phyloP scores from a whole-genome alignment of 1,140 invertebrate species.

The Penaeus japonicus region DNA sequence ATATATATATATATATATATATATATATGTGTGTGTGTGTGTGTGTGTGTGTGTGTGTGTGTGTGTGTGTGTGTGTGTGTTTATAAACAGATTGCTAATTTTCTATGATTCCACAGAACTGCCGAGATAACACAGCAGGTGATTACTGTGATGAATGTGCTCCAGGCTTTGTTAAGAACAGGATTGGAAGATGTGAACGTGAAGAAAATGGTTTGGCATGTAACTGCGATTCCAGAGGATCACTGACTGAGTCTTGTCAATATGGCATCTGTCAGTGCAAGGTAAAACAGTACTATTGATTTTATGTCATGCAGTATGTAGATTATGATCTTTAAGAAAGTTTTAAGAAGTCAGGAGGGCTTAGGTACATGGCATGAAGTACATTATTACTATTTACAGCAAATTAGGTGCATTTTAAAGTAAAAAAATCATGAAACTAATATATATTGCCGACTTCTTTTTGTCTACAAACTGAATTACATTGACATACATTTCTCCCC shows the following conservation, averaged over 20 bases:
- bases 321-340: too few relatives aligned
- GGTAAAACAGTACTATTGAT: conserved; percentile 62
- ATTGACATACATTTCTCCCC: background rate
- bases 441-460: too few relatives aligned
- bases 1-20: too few relatives aligned
- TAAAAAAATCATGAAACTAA: too few relatives aligned
- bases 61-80: too few relatives aligned
- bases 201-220: conserved; percentile 61
- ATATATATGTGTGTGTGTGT: too few relatives aligned
- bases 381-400: too few relatives aligned
- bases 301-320: background rate
- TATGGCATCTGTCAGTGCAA: conserved; percentile 74
- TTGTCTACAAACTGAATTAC: background rate
- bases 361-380: too few relatives aligned
- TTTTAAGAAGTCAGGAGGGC: too few relatives aligned
- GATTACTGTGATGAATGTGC: conserved; percentile 83
- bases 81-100: too few relatives aligned
- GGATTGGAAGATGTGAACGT: conserved; percentile 64
- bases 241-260: conserved; percentile 66
- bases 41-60: too few relatives aligned
- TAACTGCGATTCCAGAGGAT: conserved; percentile 73
- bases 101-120: conserved; percentile 71
- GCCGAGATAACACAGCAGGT: conserved; percentile 86
- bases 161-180: conserved; percentile 75
- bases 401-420: too few relatives aligned